Conservation (phyloP, 92 coral and sea anemone genomes). For the Phenganax marumi region DNA sequence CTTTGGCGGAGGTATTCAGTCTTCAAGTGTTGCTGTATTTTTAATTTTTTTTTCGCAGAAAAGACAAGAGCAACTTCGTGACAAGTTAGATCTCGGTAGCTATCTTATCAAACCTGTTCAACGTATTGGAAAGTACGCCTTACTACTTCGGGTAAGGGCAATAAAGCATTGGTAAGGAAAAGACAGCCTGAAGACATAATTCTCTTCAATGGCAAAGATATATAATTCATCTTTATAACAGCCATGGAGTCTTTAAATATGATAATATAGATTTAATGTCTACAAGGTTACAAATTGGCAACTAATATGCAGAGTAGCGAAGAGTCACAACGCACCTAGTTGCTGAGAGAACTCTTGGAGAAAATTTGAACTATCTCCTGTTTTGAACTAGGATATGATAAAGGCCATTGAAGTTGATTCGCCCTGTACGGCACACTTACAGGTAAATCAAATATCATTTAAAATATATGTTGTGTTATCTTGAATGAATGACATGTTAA, state of each 20-base stretch:
- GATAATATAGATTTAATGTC: no score
- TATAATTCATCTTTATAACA: no score
- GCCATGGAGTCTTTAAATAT: no score
- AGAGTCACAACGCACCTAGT: background rate
- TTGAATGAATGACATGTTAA: background rate
- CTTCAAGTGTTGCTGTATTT: background rate
- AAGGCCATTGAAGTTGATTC: slow-evolving; percentile 62
- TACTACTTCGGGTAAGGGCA: slow-evolving; percentile 73
- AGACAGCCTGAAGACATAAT: background rate
- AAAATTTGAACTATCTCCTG: background rate
- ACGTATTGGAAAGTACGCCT: slow-evolving; percentile 92
- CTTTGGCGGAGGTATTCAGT: background rate
- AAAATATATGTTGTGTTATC: background rate
- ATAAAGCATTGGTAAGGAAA: background rate
- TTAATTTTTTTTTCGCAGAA: slow-evolving; percentile 52
- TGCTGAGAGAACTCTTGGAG: background rate
- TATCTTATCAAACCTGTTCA: slow-evolving; percentile 97
- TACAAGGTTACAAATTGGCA: no score
- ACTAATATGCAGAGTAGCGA: no score
- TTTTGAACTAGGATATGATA: slow-evolving; percentile 78
- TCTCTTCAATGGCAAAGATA: background rate
- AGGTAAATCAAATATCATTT: slow-evolving; percentile 47
- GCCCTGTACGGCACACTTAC: slow-evolving; percentile 72
- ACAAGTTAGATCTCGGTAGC: slow-evolving; percentile 95
- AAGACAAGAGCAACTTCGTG: slow-evolving; percentile 87